A percentile compares a stretch with the other conserved stretches of the same genome.
Conservation (phyloP, 92 coral and sea anemone genomes). For the Micromussa lordhowensis region DNA sequence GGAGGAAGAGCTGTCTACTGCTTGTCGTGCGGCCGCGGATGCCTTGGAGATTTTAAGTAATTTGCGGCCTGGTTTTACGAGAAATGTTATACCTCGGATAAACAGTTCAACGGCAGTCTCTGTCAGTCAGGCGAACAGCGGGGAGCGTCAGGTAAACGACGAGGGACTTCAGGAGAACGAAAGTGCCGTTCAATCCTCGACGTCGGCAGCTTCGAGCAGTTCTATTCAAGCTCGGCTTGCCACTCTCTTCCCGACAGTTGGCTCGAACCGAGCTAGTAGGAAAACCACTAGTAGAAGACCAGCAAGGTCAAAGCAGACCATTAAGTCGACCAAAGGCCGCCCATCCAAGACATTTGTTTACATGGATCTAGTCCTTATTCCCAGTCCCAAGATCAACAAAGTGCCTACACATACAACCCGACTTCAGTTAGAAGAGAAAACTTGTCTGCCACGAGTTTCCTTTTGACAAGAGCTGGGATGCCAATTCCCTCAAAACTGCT, state of each 20-base stretch:
- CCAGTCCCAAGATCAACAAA: constrained; percentile 25
- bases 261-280: constrained; percentile 36
- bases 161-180: constrained; percentile 18
- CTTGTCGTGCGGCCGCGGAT: no score
- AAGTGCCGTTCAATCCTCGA: constrained; percentile 3
- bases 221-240: constrained; percentile 25
- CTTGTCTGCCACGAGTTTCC: constrained; percentile 52
- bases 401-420: constrained; percentile 52
- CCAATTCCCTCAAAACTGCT: constrained; percentile 28
- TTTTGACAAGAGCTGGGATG: constrained; percentile 41
- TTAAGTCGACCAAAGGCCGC: constrained; percentile 25
- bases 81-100: constrained; percentile 4
- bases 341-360: constrained; percentile 22
- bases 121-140: constrained; percentile 12
- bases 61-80: constrained; percentile 15
- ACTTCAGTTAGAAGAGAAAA: constrained; percentile 35
- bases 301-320: constrained; percentile 31
- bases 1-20: no score
- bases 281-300: background rate
- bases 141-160: constrained; percentile 1
- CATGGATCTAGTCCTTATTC: constrained; percentile 47
- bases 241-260: constrained; percentile 23
- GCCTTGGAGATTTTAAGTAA: background rate
- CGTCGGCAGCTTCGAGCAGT: background rate
- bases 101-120: constrained; percentile 36